Evolutionary conservation across 2,888 invertebrate species (phyloP), one percentile per base, ranked within the genome.

Genomic region (Leucophenga montana): DNA sequence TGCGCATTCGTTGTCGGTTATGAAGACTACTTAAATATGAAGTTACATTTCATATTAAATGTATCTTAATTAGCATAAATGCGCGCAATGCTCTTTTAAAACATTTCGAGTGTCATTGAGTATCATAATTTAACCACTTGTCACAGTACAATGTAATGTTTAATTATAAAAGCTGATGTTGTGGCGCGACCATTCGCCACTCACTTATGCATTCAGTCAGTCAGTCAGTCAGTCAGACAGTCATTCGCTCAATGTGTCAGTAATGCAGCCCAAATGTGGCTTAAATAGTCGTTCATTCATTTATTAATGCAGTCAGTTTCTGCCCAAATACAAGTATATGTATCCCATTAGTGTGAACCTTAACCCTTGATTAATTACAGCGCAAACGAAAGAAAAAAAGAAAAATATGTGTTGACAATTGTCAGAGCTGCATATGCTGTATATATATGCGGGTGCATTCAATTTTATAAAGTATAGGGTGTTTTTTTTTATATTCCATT

Each of bases 1-100:
- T 1, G 8, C 39, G 4, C 27, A 8, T 8, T 5, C 11, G 9
- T 11, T 39, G 39, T 11, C 39, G 39, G 9, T 39, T 3, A 3
- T 39, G 39, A 39, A 1, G 39, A 39, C 39, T 39, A 8, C 39
- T 39, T 53, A 53, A 53, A 53, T 3, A 53, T 18, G 20, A 1
- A 8, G 53, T 20, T 14, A 20, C 56, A 20, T 20, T 27, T 27
- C 14, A 56, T 27, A 56, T 27, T 56, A 20, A 27, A 56, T 22
- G 56, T n/a, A 53, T 54, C 54, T 66, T 53, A 66, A 66, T 66
- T 66, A 66, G 54, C 66, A 50, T 65, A 48, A 64, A 46, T n/a
- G 22, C 53, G 16, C 53, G 8, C 16, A 64, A 33, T 48, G 31
- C 20, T 22, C 33, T 18, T 33, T 61, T 9, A 39, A 16, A 44